Evolutionary conservation across 2,888 invertebrate species (phyloP).

Genomic region (Oscheius sp.): DNA sequence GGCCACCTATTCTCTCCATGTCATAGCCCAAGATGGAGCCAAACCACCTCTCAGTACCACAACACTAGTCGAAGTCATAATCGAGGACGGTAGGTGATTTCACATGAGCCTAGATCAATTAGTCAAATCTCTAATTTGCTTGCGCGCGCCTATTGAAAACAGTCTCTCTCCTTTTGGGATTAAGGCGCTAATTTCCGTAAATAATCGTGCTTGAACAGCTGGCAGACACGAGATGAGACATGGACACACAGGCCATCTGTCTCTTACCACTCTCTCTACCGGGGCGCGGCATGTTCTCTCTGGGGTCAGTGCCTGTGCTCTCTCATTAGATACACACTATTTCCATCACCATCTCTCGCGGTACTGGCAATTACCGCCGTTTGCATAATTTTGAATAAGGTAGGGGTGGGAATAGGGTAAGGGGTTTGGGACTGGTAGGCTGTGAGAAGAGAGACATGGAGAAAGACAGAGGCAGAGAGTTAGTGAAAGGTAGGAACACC

Average conservation of each 20-base stretch:
- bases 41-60: slow-evolving; percentile 89
- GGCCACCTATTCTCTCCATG: slow-evolving; percentile 86
- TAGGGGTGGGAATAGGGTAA: neutral
- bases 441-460: neutral
- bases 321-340: slow-evolving; percentile 12
- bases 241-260: slow-evolving; percentile 19
- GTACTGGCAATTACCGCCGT: slow-evolving; percentile 35
- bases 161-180: slow-evolving; percentile 23
- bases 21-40: slow-evolving; percentile 92
- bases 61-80: slow-evolving; percentile 92
- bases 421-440: neutral
- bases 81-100: slow-evolving; percentile 82
- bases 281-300: slow-evolving; percentile 11
- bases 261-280: neutral
- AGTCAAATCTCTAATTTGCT: slow-evolving; percentile 20
- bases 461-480: slow-evolving; percentile 4
- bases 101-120: neutral
- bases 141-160: neutral
- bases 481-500: neutral
- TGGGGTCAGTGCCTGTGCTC: slow-evolving; percentile 14
- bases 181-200: slow-evolving; percentile 52
- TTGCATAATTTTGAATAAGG: slow-evolving; percentile 39
- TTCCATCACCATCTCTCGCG: neutral
- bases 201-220: slow-evolving; percentile 51
- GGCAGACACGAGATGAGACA: slow-evolving; percentile 34